These are phyloP conservation scores for Aleiodes testaceus DNA, from an alignment of 2,888 invertebrate genomes.

Conservation along the genomic window DNA sequence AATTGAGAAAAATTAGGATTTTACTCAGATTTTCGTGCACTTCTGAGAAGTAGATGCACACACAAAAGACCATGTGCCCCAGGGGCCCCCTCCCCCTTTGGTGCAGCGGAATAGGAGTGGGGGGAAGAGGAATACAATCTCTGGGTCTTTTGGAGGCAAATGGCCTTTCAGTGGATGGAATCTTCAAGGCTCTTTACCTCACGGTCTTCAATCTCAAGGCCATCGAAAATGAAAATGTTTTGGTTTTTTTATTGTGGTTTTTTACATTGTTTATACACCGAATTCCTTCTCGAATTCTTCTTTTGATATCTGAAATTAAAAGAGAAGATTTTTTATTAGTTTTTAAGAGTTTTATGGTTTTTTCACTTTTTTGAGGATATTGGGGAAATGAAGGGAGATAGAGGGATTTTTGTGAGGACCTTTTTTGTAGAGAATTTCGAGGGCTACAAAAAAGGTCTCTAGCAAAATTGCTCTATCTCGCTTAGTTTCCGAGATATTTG, in stretches of 20 bases:
- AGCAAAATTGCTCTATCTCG: too few species aligned
- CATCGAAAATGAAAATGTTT: slow-evolving; percentile 11
- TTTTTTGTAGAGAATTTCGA: too few species aligned
- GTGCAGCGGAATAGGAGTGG: background rate
- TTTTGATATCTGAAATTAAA: slow-evolving; percentile 71
- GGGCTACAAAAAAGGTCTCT: too few species aligned
- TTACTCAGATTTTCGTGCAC: background rate
- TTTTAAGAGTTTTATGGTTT: background rate
- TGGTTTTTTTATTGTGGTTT: background rate
- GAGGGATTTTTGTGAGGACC: too few species aligned
- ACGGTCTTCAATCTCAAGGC: background rate
- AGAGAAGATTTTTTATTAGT: slow-evolving; percentile 21
- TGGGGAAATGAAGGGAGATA: too few species aligned
- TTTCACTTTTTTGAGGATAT: background rate
- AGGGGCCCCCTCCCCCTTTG: background rate
- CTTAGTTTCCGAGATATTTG: too few species aligned
- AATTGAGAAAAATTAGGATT: background rate
- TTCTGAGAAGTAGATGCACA: background rate
- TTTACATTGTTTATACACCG: slow-evolving; percentile 52
- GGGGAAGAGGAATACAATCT: too few species aligned
- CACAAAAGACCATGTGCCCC: slow-evolving; percentile 16
- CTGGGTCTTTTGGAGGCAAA: too few species aligned
- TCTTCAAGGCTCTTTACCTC: slow-evolving; percentile 6
- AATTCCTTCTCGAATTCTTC: slow-evolving; percentile 74
- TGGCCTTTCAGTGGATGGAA: background rate